Percentiles rank a stretch among this genome's conserved stretches.
Evolutionary conservation across 2,888 invertebrate genomes (phyloP).

Genomic region (Nineta flava): DNA sequence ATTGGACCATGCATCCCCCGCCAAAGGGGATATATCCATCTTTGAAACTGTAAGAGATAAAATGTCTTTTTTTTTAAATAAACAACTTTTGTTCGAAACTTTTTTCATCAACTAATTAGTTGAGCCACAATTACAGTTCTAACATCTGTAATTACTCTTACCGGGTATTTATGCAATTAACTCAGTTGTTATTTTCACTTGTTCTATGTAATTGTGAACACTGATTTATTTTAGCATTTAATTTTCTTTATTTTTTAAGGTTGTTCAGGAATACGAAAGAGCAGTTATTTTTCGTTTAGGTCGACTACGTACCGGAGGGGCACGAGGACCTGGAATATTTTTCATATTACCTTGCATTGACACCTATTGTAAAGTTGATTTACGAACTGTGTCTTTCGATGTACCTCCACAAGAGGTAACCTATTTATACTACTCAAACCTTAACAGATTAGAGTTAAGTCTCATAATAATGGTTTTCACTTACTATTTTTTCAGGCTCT

Average conservation of each 20-base stretch:
- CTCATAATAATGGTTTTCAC: not conserved
- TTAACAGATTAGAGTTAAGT: not conserved
- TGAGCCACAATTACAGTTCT: no score
- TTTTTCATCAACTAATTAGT: no score
- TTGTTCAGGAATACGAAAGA: conserved; percentile 75
- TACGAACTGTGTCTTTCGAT: conserved; percentile 88
- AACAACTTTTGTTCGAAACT: no score
- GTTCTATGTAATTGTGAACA: not conserved
- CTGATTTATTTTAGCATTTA: conserved; percentile 4
- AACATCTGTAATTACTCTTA: no score
- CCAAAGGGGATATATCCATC: no score
- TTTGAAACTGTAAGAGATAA: no score
- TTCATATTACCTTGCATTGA: conserved; percentile 91
- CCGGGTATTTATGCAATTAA: no score
- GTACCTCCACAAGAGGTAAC: conserved; percentile 89
- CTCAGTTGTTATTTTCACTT: not conserved
- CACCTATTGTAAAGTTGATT: conserved; percentile 79
- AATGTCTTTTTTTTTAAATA: no score
- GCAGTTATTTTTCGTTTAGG: conserved; percentile 82
- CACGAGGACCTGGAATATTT: conserved; percentile 78
- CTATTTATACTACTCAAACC: not conserved
- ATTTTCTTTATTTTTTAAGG: conserved; percentile 36
- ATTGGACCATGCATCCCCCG: no score
- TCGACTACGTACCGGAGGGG: conserved; percentile 55
- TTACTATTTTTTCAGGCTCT: conserved; percentile 41